These are phyloP conservation scores for Iguana delicatissima DNA, from an alignment of 2,797 vertebrate genomes.

Conservation along the genomic window DNA sequence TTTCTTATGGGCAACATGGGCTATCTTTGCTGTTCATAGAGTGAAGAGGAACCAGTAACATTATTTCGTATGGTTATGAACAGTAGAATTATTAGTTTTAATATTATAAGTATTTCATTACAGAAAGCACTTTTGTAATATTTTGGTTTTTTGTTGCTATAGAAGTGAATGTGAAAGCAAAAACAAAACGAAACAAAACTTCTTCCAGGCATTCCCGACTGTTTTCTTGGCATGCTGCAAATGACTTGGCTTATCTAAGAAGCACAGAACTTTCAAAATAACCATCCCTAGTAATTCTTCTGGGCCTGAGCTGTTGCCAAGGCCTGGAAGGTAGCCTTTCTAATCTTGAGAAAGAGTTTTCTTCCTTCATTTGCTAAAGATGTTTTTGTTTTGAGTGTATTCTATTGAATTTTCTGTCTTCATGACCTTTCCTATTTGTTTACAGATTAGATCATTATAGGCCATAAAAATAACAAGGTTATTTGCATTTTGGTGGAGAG, in stretches of 20 bases:
- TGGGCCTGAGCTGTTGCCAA: background rate
- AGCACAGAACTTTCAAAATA: constrained; percentile 23
- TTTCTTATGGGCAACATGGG: background rate
- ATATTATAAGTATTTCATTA: background rate
- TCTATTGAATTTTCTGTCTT: constrained; percentile 12
- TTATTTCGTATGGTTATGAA: background rate
- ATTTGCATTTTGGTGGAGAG: background rate
- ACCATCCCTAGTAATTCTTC: constrained; percentile 17
- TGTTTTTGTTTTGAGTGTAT: background rate
- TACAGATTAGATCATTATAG: constrained; percentile 13
- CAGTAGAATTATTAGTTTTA: background rate
- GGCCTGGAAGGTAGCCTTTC: background rate
- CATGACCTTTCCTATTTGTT: constrained; percentile 8
- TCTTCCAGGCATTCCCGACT: background rate
- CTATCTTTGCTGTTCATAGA: constrained; percentile 41
- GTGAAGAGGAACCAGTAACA: constrained; percentile 41
- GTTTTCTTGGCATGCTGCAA: constrained; percentile 3
- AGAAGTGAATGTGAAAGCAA: background rate
- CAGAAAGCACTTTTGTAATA: background rate
- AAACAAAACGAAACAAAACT: background rate
- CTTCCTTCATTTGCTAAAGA: constrained; percentile 4
- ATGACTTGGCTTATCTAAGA: constrained; percentile 14
- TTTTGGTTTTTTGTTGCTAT: background rate
- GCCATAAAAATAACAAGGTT: constrained; percentile 11
- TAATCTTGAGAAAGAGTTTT: background rate